Conservation (phyloP, 2,113 vertebrate species). For the Sisor rabdophorus region DNA sequence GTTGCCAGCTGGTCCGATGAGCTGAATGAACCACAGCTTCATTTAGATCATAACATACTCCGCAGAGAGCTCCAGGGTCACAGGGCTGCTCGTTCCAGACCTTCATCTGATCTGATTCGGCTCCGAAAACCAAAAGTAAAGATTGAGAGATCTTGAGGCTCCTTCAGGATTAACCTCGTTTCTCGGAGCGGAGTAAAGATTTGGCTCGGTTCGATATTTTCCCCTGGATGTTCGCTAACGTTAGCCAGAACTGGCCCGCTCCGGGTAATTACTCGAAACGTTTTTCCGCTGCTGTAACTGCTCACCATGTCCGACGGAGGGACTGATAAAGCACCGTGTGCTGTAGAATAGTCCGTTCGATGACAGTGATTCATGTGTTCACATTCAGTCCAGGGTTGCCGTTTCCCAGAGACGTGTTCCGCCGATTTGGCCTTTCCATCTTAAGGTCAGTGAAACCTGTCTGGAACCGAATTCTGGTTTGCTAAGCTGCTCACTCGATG, state of each 20-base stretch:
- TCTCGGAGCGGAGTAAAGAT: constrained; percentile 9
- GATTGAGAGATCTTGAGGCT: too few relatives aligned
- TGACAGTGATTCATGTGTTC: too few relatives aligned
- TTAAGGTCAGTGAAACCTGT: too few relatives aligned
- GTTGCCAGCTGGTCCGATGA: constrained; percentile 24
- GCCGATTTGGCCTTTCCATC: too few relatives aligned
- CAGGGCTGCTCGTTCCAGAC: background rate
- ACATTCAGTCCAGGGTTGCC: too few relatives aligned
- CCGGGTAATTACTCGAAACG: constrained; percentile 15
- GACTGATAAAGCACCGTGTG: constrained; percentile 11
- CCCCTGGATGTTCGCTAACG: constrained; percentile 15
- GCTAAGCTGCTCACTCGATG: too few relatives aligned
- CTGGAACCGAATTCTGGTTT: too few relatives aligned
- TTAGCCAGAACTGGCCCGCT: constrained; percentile 18
- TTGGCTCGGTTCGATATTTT: constrained; percentile 26
- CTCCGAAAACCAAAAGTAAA: background rate
- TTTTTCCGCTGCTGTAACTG: constrained; percentile 26
- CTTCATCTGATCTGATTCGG: background rate
- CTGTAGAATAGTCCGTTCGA: too few relatives aligned
- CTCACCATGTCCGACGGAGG: background rate
- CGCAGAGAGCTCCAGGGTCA: background rate
- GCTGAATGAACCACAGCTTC: constrained; percentile 1
- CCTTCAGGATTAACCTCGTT: constrained; percentile 1
- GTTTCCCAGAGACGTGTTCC: too few relatives aligned
- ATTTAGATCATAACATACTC: background rate